phyloP scores from a whole-genome alignment of 2,797 vertebrate species.

The Muscicapa striata region DNA sequence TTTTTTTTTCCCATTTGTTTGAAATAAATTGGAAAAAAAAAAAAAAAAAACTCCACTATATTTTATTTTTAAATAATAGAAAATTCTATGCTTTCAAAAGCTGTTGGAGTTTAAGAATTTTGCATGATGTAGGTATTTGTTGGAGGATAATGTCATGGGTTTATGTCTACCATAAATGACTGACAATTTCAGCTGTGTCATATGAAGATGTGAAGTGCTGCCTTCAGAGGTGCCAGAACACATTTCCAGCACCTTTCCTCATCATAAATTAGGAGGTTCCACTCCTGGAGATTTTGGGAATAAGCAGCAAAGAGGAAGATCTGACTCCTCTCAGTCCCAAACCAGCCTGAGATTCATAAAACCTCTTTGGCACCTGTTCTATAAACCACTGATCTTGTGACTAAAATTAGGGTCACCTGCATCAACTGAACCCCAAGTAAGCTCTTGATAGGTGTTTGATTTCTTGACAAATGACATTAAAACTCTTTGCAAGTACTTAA shows the following conservation, averaged over 20 bases:
- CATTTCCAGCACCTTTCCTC: not conserved
- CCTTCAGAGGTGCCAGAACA: not conserved
- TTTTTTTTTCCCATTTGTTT: not conserved
- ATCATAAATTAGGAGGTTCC: not conserved
- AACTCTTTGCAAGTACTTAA: not conserved
- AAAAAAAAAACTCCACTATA: accelerated
- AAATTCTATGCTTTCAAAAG: not conserved
- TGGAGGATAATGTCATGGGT: not conserved
- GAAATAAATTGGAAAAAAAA: not conserved
- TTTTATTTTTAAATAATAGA: not conserved
- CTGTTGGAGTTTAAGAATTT: not conserved
- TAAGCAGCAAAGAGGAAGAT: not conserved
- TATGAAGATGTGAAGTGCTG: not conserved
- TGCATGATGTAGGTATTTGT: not conserved
- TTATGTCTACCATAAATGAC: not conserved
- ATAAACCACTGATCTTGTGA: not conserved
- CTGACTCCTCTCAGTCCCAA: not conserved
- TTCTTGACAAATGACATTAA: not conserved
- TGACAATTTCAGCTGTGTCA: not conserved
- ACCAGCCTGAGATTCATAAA: not conserved
- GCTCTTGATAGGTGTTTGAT: not conserved
- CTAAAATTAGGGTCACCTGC: not conserved
- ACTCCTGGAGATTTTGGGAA: not conserved
- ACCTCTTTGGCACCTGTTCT: not conserved
- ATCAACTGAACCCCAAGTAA: not conserved